phyloP scores from a whole-genome alignment of 2,797 vertebrate genomes.

The Coracias cyanogaster region DNA sequence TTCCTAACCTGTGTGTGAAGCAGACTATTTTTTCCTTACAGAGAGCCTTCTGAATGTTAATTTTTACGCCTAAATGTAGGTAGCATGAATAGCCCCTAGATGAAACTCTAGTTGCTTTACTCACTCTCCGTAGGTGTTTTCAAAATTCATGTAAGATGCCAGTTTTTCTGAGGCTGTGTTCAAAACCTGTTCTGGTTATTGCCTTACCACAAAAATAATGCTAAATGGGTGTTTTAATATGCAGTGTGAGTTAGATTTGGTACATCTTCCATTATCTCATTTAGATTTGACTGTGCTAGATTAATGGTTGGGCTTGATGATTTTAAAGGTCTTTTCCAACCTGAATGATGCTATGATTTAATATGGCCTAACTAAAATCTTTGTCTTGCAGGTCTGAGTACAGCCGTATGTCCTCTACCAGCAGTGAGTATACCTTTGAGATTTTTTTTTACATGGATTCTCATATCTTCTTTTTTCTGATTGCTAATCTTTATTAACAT shows the following conservation, averaged over 20 bases:
- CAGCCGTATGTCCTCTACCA: slow-evolving; percentile 92
- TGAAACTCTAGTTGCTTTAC: not conserved
- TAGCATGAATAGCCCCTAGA: not conserved
- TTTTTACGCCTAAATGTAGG: not conserved
- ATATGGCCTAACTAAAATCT: slow-evolving; percentile 40
- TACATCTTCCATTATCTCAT: not conserved
- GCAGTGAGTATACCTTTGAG: slow-evolving; percentile 88
- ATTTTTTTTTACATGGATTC: not conserved
- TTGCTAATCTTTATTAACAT: not conserved
- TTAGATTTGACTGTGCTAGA: not conserved
- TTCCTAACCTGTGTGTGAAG: not conserved
- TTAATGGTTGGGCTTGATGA: not conserved
- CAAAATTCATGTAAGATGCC: not conserved
- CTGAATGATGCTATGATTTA: not conserved
- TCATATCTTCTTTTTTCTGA: not conserved
- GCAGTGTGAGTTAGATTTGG: not conserved
- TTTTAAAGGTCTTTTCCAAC: not conserved
- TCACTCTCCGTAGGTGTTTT: not conserved
- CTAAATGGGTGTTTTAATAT: not conserved
- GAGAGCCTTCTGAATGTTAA: not conserved
- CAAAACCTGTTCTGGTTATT: not conserved
- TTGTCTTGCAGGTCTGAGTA: slow-evolving; percentile 92
- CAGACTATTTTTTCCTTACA: not conserved
- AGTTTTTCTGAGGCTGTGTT: not conserved
- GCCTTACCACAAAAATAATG: not conserved